Evolutionary conservation across 1,140 invertebrate genomes (phyloP).

Genomic region (Drosophila sp.): DNA sequence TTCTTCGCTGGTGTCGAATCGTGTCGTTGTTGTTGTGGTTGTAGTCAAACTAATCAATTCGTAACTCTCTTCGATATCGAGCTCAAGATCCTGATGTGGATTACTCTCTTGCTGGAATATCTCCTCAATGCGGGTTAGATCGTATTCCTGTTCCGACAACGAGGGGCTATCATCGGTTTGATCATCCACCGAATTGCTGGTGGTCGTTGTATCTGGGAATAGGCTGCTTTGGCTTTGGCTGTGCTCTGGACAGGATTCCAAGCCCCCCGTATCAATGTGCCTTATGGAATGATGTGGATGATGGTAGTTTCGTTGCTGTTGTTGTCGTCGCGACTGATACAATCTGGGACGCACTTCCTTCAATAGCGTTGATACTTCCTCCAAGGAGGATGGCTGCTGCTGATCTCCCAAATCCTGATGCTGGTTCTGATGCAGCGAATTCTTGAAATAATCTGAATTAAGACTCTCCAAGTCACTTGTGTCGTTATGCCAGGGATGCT

Average conservation of each 20-base stretch:
- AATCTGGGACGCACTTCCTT: conserved; percentile 73
- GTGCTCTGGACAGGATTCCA: conserved; percentile 76
- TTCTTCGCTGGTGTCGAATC: conserved; percentile 69
- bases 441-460: conserved; percentile 87
- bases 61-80: conserved; percentile 60
- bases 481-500: conserved; percentile 80
- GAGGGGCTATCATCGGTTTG: conserved; percentile 77
- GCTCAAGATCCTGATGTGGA: background rate
- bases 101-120: conserved; percentile 61
- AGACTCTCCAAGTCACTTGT: conserved; percentile 86
- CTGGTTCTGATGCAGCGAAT: conserved; percentile 78
- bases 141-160: conserved; percentile 78
- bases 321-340: conserved; percentile 71
- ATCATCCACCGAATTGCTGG: conserved; percentile 78
- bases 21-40: conserved; percentile 75
- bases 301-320: conserved; percentile 30
- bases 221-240: conserved; percentile 80
- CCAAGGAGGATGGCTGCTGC: conserved; percentile 61
- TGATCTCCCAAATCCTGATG: conserved; percentile 34
- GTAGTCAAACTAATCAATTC: conserved; percentile 75
- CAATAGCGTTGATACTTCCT: conserved; percentile 34
- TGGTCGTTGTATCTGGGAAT: conserved; percentile 80
- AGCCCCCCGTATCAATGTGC: conserved; percentile 55
- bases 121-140: conserved; percentile 71
- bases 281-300: conserved; percentile 47